Conservation (phyloP, 2,888 invertebrate species). For the Dugesia japonica region DNA sequence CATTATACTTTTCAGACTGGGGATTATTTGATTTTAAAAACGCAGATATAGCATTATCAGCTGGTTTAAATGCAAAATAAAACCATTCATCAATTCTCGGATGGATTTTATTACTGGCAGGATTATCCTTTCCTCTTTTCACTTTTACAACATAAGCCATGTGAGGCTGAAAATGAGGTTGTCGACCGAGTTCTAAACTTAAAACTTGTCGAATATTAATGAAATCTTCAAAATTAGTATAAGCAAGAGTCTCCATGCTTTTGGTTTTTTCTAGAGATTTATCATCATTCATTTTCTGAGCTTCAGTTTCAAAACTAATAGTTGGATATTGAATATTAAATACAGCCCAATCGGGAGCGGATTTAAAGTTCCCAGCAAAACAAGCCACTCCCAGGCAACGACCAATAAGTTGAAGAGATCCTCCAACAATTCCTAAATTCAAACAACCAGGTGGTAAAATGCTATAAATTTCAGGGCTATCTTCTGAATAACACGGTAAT, state of each 20-base stretch:
- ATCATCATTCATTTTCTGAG: slow-evolving; percentile 12
- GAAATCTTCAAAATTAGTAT: not conserved
- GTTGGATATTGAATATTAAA: slow-evolving; percentile 31
- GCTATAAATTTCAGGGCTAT: not conserved
- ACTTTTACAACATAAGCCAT: slow-evolving; percentile 30
- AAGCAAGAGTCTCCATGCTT: not conserved
- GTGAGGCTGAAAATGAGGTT: slow-evolving; percentile 29
- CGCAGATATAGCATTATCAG: slow-evolving; percentile 21
- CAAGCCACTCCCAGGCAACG: slow-evolving; percentile 23
- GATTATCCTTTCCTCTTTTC: slow-evolving; percentile 21
- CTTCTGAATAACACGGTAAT: not conserved
- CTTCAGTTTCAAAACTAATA: slow-evolving; percentile 30
- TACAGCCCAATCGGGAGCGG: slow-evolving; percentile 31
- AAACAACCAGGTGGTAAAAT: not conserved
- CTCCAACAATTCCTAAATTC: slow-evolving; percentile 25
- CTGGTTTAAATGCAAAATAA: slow-evolving; percentile 27
- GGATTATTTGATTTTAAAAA: not conserved
- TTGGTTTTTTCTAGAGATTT: not conserved
- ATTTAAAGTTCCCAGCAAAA: slow-evolving; percentile 31
- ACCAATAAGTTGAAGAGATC: slow-evolving; percentile 29
- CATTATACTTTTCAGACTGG: not conserved
- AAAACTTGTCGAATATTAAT: slow-evolving; percentile 30
- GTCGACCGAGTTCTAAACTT: slow-evolving; percentile 30
- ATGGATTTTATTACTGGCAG: not conserved
- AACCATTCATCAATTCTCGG: slow-evolving; percentile 25